Conservation (phyloP, 1,140 invertebrate genomes). For the Sipha flava region DNA sequence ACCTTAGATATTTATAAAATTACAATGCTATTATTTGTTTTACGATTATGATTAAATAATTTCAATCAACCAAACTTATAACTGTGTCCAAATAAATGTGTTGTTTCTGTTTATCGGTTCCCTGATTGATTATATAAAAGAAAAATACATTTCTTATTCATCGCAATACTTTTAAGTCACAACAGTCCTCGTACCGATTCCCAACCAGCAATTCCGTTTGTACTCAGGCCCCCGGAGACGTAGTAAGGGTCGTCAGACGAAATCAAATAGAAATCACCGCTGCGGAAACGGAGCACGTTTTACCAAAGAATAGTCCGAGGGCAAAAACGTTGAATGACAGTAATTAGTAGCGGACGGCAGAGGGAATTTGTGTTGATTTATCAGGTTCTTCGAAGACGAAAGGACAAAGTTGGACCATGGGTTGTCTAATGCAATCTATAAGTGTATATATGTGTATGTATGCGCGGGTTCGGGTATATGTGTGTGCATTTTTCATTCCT, state of each 20-base stretch:
- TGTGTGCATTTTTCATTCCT: constrained; percentile 28
- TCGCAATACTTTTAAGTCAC: neutral
- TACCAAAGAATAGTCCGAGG: neutral
- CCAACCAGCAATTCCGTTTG: neutral
- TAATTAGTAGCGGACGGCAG: constrained; percentile 11
- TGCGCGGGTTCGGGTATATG: neutral
- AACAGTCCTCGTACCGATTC: neutral
- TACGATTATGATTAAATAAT: too few species aligned
- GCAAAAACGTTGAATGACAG: constrained; percentile 32
- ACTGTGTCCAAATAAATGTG: too few species aligned
- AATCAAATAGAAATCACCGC: constrained; percentile 31
- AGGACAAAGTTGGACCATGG: constrained; percentile 12
- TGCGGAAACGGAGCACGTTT: constrained; percentile 27
- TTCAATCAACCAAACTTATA: too few species aligned
- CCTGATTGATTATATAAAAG: neutral
- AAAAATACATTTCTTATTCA: neutral
- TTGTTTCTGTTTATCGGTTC: neutral
- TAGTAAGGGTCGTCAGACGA: neutral
- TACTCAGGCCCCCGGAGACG: constrained; percentile 7
- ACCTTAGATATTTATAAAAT: too few species aligned
- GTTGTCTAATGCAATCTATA: constrained; percentile 26
- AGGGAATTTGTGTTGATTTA: constrained; percentile 24
- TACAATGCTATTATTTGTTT: too few species aligned
- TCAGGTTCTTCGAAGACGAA: constrained; percentile 19
- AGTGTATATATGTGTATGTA: neutral